Percentiles rank a stretch among this genome's conserved stretches.
Evolutionary conservation across 2,888 invertebrate genomes (phyloP).

Genomic region (Parelbella ahira): DNA sequence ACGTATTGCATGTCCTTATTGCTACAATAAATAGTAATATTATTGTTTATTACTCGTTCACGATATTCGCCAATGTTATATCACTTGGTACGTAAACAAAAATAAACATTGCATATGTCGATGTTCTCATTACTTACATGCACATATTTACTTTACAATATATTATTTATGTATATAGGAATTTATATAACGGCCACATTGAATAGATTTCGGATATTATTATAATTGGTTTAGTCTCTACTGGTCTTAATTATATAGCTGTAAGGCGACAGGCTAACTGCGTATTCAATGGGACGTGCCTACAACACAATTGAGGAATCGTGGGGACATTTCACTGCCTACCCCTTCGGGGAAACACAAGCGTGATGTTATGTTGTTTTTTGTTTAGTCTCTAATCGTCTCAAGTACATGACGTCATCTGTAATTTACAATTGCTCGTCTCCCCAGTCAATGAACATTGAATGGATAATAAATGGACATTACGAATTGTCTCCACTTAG

Average conservation of each 20-base stretch:
- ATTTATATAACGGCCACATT: too few species aligned
- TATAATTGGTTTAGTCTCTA: too few species aligned
- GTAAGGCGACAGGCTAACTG: too few species aligned
- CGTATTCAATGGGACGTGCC: too few species aligned
- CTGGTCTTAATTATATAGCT: too few species aligned
- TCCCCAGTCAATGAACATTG: conserved; percentile 30
- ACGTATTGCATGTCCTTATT: conserved; percentile 3
- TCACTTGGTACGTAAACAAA: conserved; percentile 12
- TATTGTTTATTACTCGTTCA: conserved; percentile 31
- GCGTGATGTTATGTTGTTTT: conserved; percentile 2
- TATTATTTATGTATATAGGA: too few species aligned
- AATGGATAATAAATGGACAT: conserved; percentile 36
- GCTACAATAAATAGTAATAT: conserved; percentile 34
- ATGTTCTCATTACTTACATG: conserved; percentile 11
- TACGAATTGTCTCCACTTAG: conserved; percentile 31
- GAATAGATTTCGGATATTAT: too few species aligned
- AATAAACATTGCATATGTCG: conserved; percentile 15
- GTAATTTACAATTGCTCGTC: conserved; percentile 28
- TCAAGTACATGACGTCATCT: conserved; percentile 26
- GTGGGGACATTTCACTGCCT: too few species aligned
- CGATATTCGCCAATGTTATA: conserved; percentile 14
- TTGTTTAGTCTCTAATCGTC: conserved; percentile 1
- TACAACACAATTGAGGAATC: too few species aligned
- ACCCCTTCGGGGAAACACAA: too few species aligned
- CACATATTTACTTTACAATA: conserved; percentile 5